Conservation (phyloP, 1,140 invertebrate genomes). For the Drosophila lacteicornis region DNA sequence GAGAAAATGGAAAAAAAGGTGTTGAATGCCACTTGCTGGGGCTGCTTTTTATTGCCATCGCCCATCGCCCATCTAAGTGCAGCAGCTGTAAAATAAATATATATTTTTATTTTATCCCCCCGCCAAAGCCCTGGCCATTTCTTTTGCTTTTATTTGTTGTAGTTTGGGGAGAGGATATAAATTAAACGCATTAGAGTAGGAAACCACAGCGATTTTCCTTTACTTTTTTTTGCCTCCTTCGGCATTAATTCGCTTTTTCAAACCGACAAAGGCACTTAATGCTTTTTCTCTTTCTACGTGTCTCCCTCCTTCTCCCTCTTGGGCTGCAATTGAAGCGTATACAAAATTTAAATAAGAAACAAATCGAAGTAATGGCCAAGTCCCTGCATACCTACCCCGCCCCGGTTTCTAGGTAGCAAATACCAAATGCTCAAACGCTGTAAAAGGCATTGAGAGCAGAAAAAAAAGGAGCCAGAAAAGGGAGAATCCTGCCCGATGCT, state of each 20-base stretch:
- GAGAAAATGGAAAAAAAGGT: constrained; percentile 54
- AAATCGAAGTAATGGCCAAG: constrained; percentile 75
- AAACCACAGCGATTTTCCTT: constrained; percentile 74
- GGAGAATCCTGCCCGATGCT: constrained; percentile 29
- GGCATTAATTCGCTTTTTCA: constrained; percentile 76
- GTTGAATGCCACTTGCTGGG: constrained; percentile 80
- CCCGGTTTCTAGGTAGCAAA: constrained; percentile 57
- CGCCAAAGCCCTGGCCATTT: constrained; percentile 23
- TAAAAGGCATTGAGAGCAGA: constrained; percentile 55
- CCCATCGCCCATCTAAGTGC: constrained; percentile 67
- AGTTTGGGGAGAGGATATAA: constrained; percentile 66
- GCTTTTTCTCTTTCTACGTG: constrained; percentile 11
- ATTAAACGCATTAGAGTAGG: constrained; percentile 82
- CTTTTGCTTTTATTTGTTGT: constrained; percentile 67
- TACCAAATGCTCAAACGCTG: constrained; percentile 74
- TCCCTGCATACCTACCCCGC: background rate
- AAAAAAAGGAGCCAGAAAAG: constrained; percentile 4
- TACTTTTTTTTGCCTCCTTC: constrained; percentile 22
- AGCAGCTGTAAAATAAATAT: constrained; percentile 83
- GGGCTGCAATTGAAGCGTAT: constrained; percentile 40
- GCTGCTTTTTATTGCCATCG: constrained; percentile 78
- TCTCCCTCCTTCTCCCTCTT: background rate
- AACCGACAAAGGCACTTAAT: constrained; percentile 79
- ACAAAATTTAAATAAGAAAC: constrained; percentile 83
- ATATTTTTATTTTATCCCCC: constrained; percentile 74